Evolutionary conservation across 2,888 invertebrate species (phyloP).

Genomic region (Xestia xanthographa): DNA sequence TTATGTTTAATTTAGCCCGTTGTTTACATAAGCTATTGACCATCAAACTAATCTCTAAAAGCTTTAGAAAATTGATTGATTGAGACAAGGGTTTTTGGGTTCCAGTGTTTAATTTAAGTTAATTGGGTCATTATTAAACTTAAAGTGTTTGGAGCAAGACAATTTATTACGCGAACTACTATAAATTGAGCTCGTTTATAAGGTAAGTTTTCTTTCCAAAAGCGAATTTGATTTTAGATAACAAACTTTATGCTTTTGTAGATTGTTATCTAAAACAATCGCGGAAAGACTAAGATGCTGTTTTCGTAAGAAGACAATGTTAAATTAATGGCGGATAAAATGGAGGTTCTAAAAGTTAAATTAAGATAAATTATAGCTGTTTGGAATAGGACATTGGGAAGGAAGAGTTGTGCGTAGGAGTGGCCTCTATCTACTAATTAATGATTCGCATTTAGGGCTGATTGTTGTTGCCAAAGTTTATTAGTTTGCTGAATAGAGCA

Average conservation of each 20-base stretch:
- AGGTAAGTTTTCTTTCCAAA: conserved; percentile 43
- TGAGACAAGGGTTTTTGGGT: conserved; percentile 58
- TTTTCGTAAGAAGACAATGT: conserved; percentile 45
- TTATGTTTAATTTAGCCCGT: conserved; percentile 30
- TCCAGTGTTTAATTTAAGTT: conserved; percentile 49
- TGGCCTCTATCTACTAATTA: conserved; percentile 30
- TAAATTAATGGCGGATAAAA: conserved; percentile 46
- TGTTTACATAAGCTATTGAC: conserved; percentile 52
- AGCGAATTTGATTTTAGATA: conserved; percentile 50
- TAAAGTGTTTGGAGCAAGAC: conserved; percentile 38
- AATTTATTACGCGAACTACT: conserved; percentile 42
- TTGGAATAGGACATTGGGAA: conserved; percentile 30
- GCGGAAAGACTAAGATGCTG: conserved; percentile 33
- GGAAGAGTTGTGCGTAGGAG: conserved; percentile 34
- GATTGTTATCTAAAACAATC: conserved; percentile 47
- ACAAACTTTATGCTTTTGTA: conserved; percentile 36
- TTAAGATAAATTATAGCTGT: conserved; percentile 42
- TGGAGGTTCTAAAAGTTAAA: conserved; percentile 39
- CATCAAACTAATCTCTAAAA: conserved; percentile 49
- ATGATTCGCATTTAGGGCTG: conserved; percentile 20
- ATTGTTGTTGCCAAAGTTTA: not conserved
- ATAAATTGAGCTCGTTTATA: conserved; percentile 50
- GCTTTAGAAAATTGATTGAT: conserved; percentile 58
- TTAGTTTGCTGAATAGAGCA: not conserved
- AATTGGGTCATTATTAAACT: conserved; percentile 60